Conservation (phyloP, 2,113 vertebrate species). For the Sinocyclocheilus grahami region DNA sequence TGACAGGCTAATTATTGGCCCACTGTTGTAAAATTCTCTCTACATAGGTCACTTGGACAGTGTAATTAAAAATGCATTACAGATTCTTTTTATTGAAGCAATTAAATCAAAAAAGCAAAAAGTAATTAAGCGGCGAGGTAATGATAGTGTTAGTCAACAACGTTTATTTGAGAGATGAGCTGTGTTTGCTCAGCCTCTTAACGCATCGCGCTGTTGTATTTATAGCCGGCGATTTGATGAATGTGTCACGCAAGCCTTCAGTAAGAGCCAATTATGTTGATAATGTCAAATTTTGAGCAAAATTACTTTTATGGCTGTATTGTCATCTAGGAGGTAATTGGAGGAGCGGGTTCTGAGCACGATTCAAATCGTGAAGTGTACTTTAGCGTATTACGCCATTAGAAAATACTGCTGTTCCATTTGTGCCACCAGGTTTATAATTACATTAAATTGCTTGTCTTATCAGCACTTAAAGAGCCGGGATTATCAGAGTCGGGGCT, state of each 20-base stretch:
- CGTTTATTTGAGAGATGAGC: constrained; percentile 87
- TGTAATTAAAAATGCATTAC: constrained; percentile 99
- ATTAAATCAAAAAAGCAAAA: constrained; percentile 97
- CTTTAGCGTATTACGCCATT: constrained; percentile 72
- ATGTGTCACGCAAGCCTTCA: constrained; percentile 88
- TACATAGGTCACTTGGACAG: constrained; percentile 96
- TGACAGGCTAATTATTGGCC: constrained; percentile 97
- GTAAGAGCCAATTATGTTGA: constrained; percentile 93
- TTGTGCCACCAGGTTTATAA: constrained; percentile 77
- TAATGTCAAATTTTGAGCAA: constrained; percentile 94
- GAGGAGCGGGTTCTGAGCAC: constrained; percentile 68
- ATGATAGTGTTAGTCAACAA: constrained; percentile 99
- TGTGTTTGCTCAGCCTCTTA: constrained; percentile 85
- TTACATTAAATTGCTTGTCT: constrained; percentile 81
- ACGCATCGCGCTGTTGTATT: constrained; percentile 77
- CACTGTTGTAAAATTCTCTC: constrained; percentile 95
- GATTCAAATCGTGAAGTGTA: constrained; percentile 75
- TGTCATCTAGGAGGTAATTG: constrained; percentile 77
- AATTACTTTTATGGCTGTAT: constrained; percentile 79
- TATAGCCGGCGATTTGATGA: constrained; percentile 87
- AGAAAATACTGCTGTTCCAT: constrained; percentile 72
- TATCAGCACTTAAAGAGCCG: constrained; percentile 79
- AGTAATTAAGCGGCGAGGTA: constrained; percentile 91
- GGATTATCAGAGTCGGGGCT: constrained; percentile 78
- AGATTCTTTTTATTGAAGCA: constrained; percentile 97